phyloP scores from a whole-genome alignment of 2,888 invertebrate species.

The Epinotia nisella region DNA sequence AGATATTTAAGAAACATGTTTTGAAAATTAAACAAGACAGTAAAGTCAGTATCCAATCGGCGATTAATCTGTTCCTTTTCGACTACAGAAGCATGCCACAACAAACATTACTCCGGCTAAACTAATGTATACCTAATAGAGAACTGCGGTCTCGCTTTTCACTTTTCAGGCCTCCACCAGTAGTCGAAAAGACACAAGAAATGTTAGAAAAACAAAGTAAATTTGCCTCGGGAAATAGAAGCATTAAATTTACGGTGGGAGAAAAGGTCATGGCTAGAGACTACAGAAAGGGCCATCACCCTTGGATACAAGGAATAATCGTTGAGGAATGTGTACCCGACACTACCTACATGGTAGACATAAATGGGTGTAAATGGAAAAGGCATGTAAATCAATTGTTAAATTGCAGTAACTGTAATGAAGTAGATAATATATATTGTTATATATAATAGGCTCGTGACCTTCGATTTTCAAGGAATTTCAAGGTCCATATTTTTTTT shows the following conservation, averaged over 20 bases:
- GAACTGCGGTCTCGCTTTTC: conserved; percentile 44
- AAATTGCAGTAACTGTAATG: conserved; percentile 15
- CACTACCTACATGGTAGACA: conserved; percentile 34
- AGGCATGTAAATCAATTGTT: conserved; percentile 39
- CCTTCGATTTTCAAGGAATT: too few species aligned
- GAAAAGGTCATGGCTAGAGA: conserved; percentile 25
- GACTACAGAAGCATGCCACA: conserved; percentile 43
- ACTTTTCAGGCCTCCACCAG: conserved; percentile 32
- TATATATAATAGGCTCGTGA: too few species aligned
- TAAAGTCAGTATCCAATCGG: background rate
- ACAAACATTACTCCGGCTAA: conserved; percentile 43
- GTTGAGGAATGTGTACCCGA: conserved; percentile 27
- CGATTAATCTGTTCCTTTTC: conserved; percentile 44
- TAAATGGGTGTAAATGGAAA: conserved; percentile 31
- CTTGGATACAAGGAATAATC: conserved; percentile 14
- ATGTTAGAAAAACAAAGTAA: conserved; percentile 17
- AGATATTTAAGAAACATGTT: conserved; percentile 6
- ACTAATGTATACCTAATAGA: conserved; percentile 40
- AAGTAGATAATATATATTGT: too few species aligned
- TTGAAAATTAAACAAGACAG: conserved; percentile 33
- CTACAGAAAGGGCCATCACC: conserved; percentile 6
- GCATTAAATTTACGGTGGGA: conserved; percentile 5
- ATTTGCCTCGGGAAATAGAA: background rate
- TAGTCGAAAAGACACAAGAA: background rate
- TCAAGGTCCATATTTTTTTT: too few species aligned